phyloP scores from a whole-genome alignment of 2,888 invertebrate species.

The Nymphalis c-album region DNA sequence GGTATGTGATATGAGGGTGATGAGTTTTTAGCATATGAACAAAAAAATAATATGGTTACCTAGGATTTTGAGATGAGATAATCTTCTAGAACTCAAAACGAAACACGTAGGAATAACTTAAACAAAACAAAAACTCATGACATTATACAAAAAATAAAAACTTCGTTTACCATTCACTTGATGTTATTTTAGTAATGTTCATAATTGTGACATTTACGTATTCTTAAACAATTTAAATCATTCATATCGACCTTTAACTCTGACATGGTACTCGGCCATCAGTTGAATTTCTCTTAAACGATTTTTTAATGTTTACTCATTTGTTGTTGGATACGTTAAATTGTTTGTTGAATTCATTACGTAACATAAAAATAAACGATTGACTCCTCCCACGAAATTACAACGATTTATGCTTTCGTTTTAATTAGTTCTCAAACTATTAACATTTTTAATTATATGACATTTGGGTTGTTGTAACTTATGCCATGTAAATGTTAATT shows the following conservation, averaged over 20 bases:
- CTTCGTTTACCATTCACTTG: too few species aligned
- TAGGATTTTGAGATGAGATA: too few species aligned
- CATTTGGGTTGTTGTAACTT: neutral
- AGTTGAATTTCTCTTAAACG: constrained; percentile 38
- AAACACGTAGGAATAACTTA: too few species aligned
- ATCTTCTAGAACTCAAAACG: too few species aligned
- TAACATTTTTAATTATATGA: neutral
- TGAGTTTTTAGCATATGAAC: too few species aligned
- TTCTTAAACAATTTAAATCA: constrained; percentile 15
- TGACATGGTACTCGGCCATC: constrained; percentile 48
- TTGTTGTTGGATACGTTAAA: constrained; percentile 34
- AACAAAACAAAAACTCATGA: too few species aligned
- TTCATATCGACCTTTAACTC: constrained; percentile 60
- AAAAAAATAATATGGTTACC: too few species aligned
- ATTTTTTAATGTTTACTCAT: constrained; percentile 52
- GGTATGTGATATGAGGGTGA: too few species aligned
- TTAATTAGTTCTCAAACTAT: constrained; percentile 2
- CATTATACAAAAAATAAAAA: too few species aligned
- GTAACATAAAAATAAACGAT: constrained; percentile 19
- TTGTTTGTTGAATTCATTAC: constrained; percentile 30
- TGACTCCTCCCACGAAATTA: constrained; percentile 2
- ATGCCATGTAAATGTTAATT: neutral
- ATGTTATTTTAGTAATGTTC: neutral
- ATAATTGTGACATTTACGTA: constrained; percentile 8
- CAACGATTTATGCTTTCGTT: neutral